Evolutionary conservation across 2,113 vertebrate species (phyloP).

Genomic region (Chiloscyllium plagiosum): DNA sequence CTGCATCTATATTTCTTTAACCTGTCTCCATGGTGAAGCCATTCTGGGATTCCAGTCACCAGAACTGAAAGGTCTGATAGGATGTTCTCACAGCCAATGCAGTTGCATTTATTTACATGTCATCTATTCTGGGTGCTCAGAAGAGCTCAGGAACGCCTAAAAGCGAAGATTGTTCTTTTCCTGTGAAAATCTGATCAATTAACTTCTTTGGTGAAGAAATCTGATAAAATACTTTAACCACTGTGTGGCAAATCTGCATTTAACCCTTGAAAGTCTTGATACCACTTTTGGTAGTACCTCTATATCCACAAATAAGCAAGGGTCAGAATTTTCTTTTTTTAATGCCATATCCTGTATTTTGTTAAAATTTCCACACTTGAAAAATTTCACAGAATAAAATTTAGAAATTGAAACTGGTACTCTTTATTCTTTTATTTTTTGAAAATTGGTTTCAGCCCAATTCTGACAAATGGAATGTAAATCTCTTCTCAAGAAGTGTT

Average conservation of each 20-base stretch:
- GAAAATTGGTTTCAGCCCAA: not conserved
- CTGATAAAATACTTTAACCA: not conserved
- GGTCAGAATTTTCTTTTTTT: not conserved
- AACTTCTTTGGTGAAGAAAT: not conserved
- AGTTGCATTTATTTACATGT: not conserved
- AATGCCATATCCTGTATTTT: not conserved
- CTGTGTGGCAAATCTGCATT: constrained; percentile 1
- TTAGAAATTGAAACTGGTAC: not conserved
- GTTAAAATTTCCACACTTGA: not conserved
- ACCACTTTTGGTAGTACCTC: not conserved
- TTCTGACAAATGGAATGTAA: not conserved
- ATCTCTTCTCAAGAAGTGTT: not conserved
- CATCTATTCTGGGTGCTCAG: not conserved
- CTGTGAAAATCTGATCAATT: not conserved
- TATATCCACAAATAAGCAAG: not conserved
- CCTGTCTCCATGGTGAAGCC: constrained; percentile 53
- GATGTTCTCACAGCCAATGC: constrained; percentile 25
- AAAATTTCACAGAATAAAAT: not conserved
- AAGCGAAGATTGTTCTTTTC: constrained; percentile 12
- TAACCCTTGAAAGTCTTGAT: not conserved
- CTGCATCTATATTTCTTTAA: constrained; percentile 42
- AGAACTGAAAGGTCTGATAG: constrained; percentile 35
- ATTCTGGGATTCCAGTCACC: constrained; percentile 43
- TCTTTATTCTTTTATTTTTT: not conserved
- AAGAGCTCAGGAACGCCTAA: not conserved